Evolutionary conservation across 2,888 invertebrate species (phyloP), one percentile per base, ranked within the genome.

Genomic region (Junonia oenone): DNA sequence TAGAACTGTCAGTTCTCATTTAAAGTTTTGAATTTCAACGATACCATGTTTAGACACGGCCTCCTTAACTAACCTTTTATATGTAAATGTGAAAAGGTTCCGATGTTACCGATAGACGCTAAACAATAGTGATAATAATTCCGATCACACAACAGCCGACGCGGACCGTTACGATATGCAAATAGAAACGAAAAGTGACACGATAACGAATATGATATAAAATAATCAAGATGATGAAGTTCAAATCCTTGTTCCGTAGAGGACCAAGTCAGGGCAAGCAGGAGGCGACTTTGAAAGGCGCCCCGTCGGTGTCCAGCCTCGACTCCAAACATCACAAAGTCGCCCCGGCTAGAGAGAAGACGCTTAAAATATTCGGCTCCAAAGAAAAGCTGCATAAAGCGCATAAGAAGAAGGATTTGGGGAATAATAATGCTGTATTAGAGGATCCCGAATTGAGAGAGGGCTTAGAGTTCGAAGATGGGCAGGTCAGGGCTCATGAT

Each of bases 231-330:
- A 96, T 96, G 96, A 96, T 96, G 93, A 96, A 96, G 92, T 94
- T 96, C 90, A 96, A 96, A 93, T 96, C 96, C 77, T 93, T 96
- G 84, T 96, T 96, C 92, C 96, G 96, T 91, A 96, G 96, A 94
- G 95, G 95, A 76, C 95, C 94, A 80, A 92, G 91, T 75, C 91
- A 88, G 71, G 88, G 89, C 69, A 90, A 91, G 73, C 88, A 90
- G 79, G 81, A 91, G 78, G 69, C 81, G 55, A 79, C 91, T 67
- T 70, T 93, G 45, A 93, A 92, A 64, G 91, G 92, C 63, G 92
- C 93, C 33, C 92, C 93, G 6, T 94, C 93, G 2, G 91, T 93
- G 31, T 93, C 93, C 52, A 93, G 93, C 72, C 85, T 94, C 67
- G 93, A 93, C 72, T 91, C 91, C 46, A 92, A 92, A 69, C 91